Base-by-base conservation (phyloP, 2,113 vertebrate genomes). In the Apistogramma diplotaenia region DNA sequence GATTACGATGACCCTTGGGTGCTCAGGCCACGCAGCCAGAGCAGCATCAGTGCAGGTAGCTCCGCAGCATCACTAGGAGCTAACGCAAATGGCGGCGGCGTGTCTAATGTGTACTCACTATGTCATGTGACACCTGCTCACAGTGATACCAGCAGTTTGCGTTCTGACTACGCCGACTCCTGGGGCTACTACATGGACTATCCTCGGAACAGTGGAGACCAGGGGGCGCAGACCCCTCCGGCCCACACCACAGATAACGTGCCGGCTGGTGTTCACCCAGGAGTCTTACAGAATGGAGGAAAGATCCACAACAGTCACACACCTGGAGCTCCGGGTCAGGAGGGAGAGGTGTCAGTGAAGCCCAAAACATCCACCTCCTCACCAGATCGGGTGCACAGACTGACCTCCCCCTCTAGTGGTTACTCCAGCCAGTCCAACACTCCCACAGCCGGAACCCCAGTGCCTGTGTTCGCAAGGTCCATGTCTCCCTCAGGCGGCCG, bases 351-450 rank as follows among this genome's bases (percentile, higher is more conserved):
- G 13, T 67, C 93, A 0, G 85, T 84, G 59, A 97, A 97, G 94
- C 94, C 96, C 83, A 97, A 96, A 93, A 93, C 86, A 4, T 87
- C 89, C 62, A 55, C 93, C 29, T 81, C 94, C 2, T 99, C 98
- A 1, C 98, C 98, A 0, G 98, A 99, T 89, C 96, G 99, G 90
- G 92, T 96, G 9, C 97, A 97, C 83, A 94, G 97, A 79, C 95
- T 99, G 78, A 99, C 98, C 8, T 99, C 98, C 0, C 98, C 98
- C 0, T 99, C 98, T 0, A 99, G 98, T 33, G 98, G 98, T 31
- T 99, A 99, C 92, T 98, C 98, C 79, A 99, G 98, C 93, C 98
- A 99, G 90, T 99, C 98, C 21, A 98, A 99, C 84, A 99, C 98
- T 1, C 98, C 98, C 70, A 99, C 98, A 2, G 96, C 97, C 0